Evolutionary conservation across 2,113 vertebrate genomes (phyloP).

Genomic region (Theropithecus gelada): DNA sequence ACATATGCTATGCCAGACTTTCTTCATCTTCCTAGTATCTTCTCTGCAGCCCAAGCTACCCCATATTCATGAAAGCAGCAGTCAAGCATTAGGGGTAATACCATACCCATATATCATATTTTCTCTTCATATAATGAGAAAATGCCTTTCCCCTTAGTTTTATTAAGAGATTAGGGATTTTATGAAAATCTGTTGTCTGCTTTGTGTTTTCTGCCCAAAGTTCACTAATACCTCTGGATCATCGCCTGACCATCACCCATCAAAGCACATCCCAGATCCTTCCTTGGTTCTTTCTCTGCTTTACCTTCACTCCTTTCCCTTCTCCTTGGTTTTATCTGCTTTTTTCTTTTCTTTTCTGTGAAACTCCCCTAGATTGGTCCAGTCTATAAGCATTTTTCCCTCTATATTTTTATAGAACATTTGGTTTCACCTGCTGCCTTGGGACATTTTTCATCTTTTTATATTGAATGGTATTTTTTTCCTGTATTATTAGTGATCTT

Average conservation of each 20-base stretch:
- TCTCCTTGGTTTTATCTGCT: not conserved
- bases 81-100: not conserved
- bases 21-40: not conserved
- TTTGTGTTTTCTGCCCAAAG: not conserved
- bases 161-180: not conserved
- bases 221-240: not conserved
- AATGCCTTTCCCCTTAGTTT: not conserved
- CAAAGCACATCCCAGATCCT: not conserved
- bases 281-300: not conserved
- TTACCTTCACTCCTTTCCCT: not conserved
- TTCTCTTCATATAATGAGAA: not conserved
- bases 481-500: not conserved
- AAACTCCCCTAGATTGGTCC: not conserved
- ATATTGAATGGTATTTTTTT: not conserved
- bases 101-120: not conserved
- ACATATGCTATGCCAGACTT: not conserved
- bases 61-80: not conserved
- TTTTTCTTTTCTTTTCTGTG: not conserved
- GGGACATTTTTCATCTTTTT: not conserved
- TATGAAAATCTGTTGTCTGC: not conserved
- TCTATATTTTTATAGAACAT: not conserved
- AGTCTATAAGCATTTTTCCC: not conserved
- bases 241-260: not conserved
- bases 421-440: not conserved
- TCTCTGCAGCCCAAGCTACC: not conserved